phyloP scores from a whole-genome alignment of 2,113 vertebrate genomes.

The Phrynosoma blainvillii region DNA sequence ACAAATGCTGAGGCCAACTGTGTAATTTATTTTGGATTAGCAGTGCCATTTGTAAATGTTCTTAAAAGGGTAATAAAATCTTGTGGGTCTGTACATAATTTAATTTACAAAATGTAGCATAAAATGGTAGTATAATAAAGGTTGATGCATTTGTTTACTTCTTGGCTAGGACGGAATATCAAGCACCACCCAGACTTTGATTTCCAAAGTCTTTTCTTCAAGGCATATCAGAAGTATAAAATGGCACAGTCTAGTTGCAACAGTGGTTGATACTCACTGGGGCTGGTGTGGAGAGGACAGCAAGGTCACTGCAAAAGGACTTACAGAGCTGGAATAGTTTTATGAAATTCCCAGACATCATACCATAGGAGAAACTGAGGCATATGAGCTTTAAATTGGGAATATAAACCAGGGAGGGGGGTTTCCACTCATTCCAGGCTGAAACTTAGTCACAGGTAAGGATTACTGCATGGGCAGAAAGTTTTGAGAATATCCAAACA shows the following conservation, averaged over 20 bases:
- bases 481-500: too few relatives aligned
- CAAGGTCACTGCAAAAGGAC: not conserved
- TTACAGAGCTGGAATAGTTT: not conserved
- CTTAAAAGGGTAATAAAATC: constrained; percentile 35
- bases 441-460: too few relatives aligned
- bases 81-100: not conserved
- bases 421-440: too few relatives aligned
- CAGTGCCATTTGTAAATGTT: not conserved
- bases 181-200: not conserved
- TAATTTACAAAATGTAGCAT: constrained; percentile 5
- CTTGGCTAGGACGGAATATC: not conserved
- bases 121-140: not conserved
- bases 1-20: not conserved
- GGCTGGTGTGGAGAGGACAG: not conserved
- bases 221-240: not conserved
- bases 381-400: too few relatives aligned
- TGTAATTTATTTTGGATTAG: constrained; percentile 22
- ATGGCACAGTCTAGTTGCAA: not conserved
- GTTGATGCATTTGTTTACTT: not conserved
- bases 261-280: not conserved
- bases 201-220: not conserved
- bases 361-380: too few relatives aligned
- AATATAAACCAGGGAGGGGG: too few relatives aligned
- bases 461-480: too few relatives aligned
- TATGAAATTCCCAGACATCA: too few relatives aligned